Evolutionary conservation across 2,888 invertebrate genomes (phyloP), one percentile per base, ranked within the genome.

Genomic region (Leptopilina myrica): DNA sequence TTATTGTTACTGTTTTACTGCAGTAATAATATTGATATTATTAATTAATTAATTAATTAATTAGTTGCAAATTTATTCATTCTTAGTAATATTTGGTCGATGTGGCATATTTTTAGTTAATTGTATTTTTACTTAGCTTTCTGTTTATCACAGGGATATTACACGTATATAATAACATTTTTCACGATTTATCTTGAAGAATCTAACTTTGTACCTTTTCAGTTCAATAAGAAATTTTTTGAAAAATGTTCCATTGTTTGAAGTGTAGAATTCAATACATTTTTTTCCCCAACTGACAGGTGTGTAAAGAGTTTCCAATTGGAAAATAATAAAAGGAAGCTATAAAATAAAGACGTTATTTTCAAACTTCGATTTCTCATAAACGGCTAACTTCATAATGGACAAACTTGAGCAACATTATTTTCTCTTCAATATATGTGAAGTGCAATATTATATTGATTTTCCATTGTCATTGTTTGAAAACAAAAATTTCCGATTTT

Each of bases 291-390:
- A 62, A 62, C 20, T 62, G 62, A 62, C 62, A 62, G 62, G 62
- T 62, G 62, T 62, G 62, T 62, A 62, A 62, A 62, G 62, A 62
- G 62, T 62, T 62, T 62, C 20, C 62, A 62, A 62, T 62, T 62
- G 62, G 62, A 62, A 62, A 62, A 62, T 62, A 62, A 62, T 62
- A 62, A 62, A 62, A 62, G 62, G n/a, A 62, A 62, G 62, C 62
- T 62, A 62, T 62, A 62, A 62, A 62, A 20, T 62, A 15, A 33
- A 62, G 62, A 62, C 62, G n/a, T 62, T 62, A 62, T 62, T 62
- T 62, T 20, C 62, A 62, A 62, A 62, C 15, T 62, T 62, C 62
- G 62, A 62, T 62, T 62, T 62, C 62, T 62, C 62, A 62, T 62
- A 62, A 62, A 62, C 62, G 62, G 62, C 62, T 62, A 62, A 15